Evolutionary conservation across 2,797 vertebrate genomes (phyloP).

Genomic region (Fistularia tabacaria): DNA sequence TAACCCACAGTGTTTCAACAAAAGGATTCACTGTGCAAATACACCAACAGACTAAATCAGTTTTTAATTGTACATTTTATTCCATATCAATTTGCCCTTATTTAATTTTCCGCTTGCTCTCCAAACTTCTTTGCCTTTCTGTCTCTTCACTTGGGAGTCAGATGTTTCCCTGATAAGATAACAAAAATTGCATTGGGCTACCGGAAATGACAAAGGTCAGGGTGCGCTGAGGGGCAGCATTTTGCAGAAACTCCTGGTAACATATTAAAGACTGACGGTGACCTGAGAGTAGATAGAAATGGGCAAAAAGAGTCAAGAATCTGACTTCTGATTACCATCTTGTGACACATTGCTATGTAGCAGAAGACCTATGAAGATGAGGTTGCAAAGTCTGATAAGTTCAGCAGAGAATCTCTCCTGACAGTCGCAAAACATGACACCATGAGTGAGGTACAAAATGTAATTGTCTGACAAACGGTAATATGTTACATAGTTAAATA

Average conservation of each 20-base stretch:
- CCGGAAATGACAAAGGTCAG: constrained; percentile 75
- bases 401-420: constrained; percentile 9
- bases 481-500: constrained; percentile 15
- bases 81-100: constrained; percentile 1
- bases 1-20: neutral
- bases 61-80: constrained; percentile 2
- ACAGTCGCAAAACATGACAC: constrained; percentile 16
- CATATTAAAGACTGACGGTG: constrained; percentile 61
- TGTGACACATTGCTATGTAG: constrained; percentile 25
- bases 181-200: constrained; percentile 50
- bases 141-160: constrained; percentile 40
- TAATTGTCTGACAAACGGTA: constrained; percentile 6
- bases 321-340: constrained; percentile 34
- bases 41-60: constrained; percentile 2
- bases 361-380: constrained; percentile 16
- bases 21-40: neutral
- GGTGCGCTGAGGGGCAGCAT: constrained; percentile 64
- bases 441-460: constrained; percentile 2
- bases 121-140: constrained; percentile 3
- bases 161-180: constrained; percentile 70
- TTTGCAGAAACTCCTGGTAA: constrained; percentile 66
- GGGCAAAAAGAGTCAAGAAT: constrained; percentile 20
- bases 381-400: constrained; percentile 12
- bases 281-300: constrained; percentile 24
- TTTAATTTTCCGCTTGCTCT: constrained; percentile 7